Evolutionary conservation across 2,797 vertebrate genomes (phyloP), one percentile per base, ranked within the genome.

Genomic region (Mormyrus proboscirostris): DNA sequence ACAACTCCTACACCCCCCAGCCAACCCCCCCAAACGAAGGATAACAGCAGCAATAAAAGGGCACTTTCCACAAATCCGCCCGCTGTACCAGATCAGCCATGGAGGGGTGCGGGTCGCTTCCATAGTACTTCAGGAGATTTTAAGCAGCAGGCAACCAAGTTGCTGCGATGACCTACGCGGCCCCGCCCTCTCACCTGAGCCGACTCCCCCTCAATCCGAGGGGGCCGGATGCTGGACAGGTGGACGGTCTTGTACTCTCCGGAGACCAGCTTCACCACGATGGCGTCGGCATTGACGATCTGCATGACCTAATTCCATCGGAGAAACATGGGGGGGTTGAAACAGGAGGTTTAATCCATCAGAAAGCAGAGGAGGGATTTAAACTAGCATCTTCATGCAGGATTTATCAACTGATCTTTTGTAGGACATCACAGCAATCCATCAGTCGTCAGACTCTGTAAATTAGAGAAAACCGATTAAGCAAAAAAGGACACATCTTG

Each of bases 231-330:
- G 93, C 98, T 99, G 90, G 98, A 98, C 89, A 99, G 95, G 92
- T 99, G 98, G 91, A 99, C 97, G 89, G 98, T 99, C 93, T 99
- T 99, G 93, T 96, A 96, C 92, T 99, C 98, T 14, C 98, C 98
- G 0, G 98, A 99, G 95, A 97, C 98, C 84, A 99, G 93, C 92
- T 99, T 99, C 92, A 98, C 97, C 89, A 98, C 96, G 89, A 99
- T 96, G 93, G 98, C 98, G 0, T 99, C 98, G 0, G 98, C 98
- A 2, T 99, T 99, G 59, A 98, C 94, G 90, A 99, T 97, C 91
- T 99, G 98, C 97, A 99, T 97, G 92, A 99, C 98, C 98, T 99
- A 57, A 91, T 86, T 86, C 44, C 44, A 16, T 47, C 41, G 8
- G 44, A 41, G 47, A 25, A 49, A 50, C n/a, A 25, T 2, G 14